Base-by-base conservation (phyloP, 2,888 invertebrate species). In the Euproctis similis region DNA sequence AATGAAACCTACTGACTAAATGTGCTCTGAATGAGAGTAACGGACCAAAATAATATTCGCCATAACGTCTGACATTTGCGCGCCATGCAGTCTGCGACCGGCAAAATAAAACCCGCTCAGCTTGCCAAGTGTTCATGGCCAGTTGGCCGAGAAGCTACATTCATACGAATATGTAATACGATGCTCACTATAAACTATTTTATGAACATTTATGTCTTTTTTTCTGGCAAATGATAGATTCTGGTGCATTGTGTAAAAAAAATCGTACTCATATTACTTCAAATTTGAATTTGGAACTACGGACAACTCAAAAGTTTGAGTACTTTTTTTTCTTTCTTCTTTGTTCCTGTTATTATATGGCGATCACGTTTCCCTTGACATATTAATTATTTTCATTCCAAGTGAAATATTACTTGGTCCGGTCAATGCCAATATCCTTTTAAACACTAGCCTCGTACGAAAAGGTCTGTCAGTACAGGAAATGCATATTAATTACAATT, bases 1-100 rank as follows among this genome's bases (percentile, higher is more conserved):
- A n/a, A n/a, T n/a, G n/a, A n/a, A n/a, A n/a, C n/a, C n/a, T n/a
- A n/a, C n/a, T n/a, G n/a, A n/a, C n/a, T n/a, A n/a, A n/a, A n/a
- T n/a, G n/a, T n/a, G n/a, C n/a, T n/a, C n/a, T 16, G 16, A 16
- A 7, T 16, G 7, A 16, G 16, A 16, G 7, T 5, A 4, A 16
- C 7, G 7, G 4, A 16, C 7, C 16, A 5, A 7, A 16, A 4
- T 16, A n/a, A n/a, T 16, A 16, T 16, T 7, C 4, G n/a, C n/a
- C n/a, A n/a, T n/a, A n/a, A n/a, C 46, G 53, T 64, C 68, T 68
- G 74, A 66, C 62, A 71, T 72, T 72, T 65, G 53, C 63, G 71
- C 80, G 78, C 78, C 81, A 69, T 53, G 70, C 78, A 57, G 81
- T 81, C 81, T 81, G 68, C 50, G 42, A 46, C 31, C 35, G 38